Conservation (phyloP, 2,797 vertebrate species). For the Trachops cirrhosus region DNA sequence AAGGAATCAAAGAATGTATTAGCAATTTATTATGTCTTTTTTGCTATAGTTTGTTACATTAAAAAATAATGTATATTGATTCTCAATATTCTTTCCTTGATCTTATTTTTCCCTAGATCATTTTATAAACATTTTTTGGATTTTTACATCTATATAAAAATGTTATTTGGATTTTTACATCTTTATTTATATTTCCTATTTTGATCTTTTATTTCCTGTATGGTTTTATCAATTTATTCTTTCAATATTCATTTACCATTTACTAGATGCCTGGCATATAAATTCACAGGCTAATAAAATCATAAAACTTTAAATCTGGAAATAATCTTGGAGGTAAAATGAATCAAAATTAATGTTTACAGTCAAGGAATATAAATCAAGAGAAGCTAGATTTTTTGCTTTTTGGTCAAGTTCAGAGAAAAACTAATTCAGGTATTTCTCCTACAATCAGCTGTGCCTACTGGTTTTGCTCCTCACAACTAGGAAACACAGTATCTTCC, state of each 20-base stretch:
- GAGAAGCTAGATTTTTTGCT: not conserved
- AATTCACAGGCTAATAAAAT: conserved; percentile 25
- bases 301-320: conserved; percentile 34
- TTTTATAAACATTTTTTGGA: conserved; percentile 21
- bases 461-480: not conserved
- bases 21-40: not conserved
- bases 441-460: not conserved
- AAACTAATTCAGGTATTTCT: not conserved
- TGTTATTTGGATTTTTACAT: conserved; percentile 7
- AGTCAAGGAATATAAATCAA: conserved; percentile 14
- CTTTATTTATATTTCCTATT: conserved; percentile 19
- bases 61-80: not conserved
- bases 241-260: conserved; percentile 50
- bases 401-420: not conserved
- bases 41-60: not conserved
- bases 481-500: not conserved
- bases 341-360: conserved; percentile 41
- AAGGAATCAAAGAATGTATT: not conserved
- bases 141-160: not conserved
- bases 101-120: not conserved
- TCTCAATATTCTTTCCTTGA: not conserved
- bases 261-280: not conserved
- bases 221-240: conserved; percentile 31
- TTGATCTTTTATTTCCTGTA: conserved; percentile 27
- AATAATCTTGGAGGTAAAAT: conserved; percentile 18